Percentiles rank a stretch among this genome's conserved stretches.
Evolutionary conservation across 2,888 invertebrate species (phyloP).

Genomic region (Synergus gifuensis): DNA sequence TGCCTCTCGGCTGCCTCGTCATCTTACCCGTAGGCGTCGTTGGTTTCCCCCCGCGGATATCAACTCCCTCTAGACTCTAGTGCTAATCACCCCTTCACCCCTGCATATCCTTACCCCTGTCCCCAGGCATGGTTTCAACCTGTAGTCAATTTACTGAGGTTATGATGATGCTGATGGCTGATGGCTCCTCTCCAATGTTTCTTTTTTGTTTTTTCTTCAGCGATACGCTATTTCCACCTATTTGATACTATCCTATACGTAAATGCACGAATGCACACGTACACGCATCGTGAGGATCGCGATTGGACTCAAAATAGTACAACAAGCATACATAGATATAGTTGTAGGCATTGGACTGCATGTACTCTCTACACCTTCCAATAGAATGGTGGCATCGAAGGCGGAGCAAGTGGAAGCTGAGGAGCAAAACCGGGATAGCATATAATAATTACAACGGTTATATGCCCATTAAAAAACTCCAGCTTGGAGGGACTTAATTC

Average conservation of each 20-base stretch:
- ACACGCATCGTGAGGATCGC: slow-evolving; percentile 25
- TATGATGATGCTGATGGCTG: slow-evolving; percentile 25
- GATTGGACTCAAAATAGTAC: slow-evolving; percentile 35
- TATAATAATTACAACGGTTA: slow-evolving; percentile 63
- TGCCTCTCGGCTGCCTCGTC: slow-evolving; percentile 23
- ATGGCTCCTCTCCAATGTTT: slow-evolving; percentile 6
- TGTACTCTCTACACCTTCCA: background rate
- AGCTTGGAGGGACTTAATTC: background rate
- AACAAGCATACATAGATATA: slow-evolving; percentile 1
- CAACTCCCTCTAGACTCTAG: slow-evolving; percentile 40
- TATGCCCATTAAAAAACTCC: background rate
- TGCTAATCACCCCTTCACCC: slow-evolving; percentile 46
- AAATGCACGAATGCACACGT: slow-evolving; percentile 59
- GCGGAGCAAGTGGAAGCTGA: slow-evolving; percentile 31
- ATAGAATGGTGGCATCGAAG: background rate
- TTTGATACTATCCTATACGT: slow-evolving; percentile 55
- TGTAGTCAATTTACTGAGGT: slow-evolving; percentile 1
- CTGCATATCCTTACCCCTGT: slow-evolving; percentile 13
- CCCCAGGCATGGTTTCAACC: slow-evolving; percentile 60
- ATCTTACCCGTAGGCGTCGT: slow-evolving; percentile 26
- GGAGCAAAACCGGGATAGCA: slow-evolving; percentile 61
- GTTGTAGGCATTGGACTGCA: background rate
- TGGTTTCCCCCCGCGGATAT: background rate
- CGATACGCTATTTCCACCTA: slow-evolving; percentile 2
- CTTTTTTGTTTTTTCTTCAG: background rate